Evolutionary conservation across 2,113 vertebrate species (phyloP).

Genomic region (Lonchura striata): DNA sequence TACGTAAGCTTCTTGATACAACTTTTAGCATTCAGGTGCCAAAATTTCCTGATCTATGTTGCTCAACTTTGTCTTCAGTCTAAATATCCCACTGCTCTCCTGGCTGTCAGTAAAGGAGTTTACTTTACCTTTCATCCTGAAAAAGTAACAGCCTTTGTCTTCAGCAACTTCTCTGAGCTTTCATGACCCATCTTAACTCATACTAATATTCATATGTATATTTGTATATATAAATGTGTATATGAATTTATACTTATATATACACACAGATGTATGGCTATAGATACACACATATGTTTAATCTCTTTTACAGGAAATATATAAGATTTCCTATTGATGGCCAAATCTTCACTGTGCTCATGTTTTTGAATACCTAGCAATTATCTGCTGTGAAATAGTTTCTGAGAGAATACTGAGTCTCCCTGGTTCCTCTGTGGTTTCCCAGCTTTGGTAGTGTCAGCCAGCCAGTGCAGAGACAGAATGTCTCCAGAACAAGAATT

Average conservation of each 20-base stretch:
- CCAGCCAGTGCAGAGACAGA: not conserved
- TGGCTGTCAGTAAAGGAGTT: not conserved
- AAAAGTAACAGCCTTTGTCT: not conserved
- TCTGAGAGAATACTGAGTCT: not conserved
- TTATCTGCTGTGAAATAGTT: not conserved
- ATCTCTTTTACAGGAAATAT: not conserved
- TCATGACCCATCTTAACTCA: not conserved
- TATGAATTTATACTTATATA: not conserved
- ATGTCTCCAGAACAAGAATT: not conserved
- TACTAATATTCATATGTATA: not conserved
- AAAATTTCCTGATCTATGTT: not conserved
- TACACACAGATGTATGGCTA: not conserved
- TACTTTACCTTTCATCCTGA: not conserved
- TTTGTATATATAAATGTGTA: accelerated
- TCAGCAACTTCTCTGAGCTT: not conserved
- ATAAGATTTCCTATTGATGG: not conserved
- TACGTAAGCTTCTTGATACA: not conserved
- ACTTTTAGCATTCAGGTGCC: not conserved
- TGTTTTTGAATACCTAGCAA: not conserved
- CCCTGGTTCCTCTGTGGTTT: not conserved
- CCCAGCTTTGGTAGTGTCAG: not conserved
- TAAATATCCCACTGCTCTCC: not conserved
- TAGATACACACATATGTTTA: not conserved
- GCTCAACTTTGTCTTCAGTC: not conserved
- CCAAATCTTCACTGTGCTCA: not conserved